A percentile compares a stretch with the other conserved stretches of the same genome.
These are phyloP conservation scores for Cephonodes hylas DNA, from an alignment of 2,888 invertebrate species.

Conservation along the genomic window DNA sequence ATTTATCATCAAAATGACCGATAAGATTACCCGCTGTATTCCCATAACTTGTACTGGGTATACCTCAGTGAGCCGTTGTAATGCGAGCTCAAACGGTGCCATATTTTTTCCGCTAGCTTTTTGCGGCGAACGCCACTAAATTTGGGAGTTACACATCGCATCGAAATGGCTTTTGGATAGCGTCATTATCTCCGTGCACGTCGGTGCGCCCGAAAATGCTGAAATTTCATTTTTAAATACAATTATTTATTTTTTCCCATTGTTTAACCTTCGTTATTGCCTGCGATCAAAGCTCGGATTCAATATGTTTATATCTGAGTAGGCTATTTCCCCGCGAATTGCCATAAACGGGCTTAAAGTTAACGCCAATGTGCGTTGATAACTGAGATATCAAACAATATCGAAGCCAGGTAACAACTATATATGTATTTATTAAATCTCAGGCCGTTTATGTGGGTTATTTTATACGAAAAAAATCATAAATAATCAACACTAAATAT, in stretches of 20 bases:
- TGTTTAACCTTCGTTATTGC: not conserved
- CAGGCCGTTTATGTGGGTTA: too few relatives aligned
- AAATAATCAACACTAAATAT: too few relatives aligned
- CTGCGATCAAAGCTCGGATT: not conserved
- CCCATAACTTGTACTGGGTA: constrained; percentile 38
- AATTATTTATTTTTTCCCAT: not conserved
- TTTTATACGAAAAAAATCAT: too few relatives aligned
- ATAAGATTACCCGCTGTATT: constrained; percentile 7
- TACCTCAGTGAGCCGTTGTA: constrained; percentile 64
- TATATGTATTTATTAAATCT: too few relatives aligned
- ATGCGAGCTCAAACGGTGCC: constrained; percentile 72
- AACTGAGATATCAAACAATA: too few relatives aligned
- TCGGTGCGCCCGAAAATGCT: not conserved
- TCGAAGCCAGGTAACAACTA: too few relatives aligned
- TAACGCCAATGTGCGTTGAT: too few relatives aligned
- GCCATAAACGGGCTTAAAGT: not conserved
- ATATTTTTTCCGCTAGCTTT: constrained; percentile 71
- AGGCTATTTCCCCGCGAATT: too few relatives aligned
- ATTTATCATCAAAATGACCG: not conserved
- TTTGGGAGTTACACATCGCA: constrained; percentile 56
- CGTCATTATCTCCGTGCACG: constrained; percentile 20
- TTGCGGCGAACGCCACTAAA: constrained; percentile 66
- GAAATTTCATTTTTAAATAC: not conserved
- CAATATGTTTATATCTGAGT: not conserved
- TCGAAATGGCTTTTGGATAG: constrained; percentile 54